A percentile compares a stretch with the other conserved stretches of the same genome.
Evolutionary conservation across 2,888 invertebrate genomes (phyloP).

Genomic region (Philhelius pedissequus): DNA sequence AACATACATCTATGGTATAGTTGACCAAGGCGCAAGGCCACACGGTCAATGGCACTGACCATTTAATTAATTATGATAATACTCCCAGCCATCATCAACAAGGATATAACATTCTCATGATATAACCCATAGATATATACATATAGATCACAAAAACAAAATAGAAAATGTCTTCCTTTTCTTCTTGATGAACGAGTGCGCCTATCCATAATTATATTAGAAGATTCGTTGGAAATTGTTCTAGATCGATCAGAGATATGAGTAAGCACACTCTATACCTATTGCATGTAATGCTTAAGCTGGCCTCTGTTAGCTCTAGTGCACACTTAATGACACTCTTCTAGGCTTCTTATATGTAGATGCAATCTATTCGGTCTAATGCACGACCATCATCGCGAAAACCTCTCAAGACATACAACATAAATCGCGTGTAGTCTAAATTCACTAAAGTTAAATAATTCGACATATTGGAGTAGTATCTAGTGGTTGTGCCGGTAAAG

Average conservation of each 20-base stretch:
- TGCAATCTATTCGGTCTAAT: constrained; percentile 58
- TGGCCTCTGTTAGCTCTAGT: constrained; percentile 42
- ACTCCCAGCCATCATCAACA: constrained; percentile 25
- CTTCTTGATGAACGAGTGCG: constrained; percentile 21
- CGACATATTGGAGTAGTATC: constrained; percentile 52
- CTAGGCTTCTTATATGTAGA: constrained; percentile 41
- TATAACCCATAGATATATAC: background rate
- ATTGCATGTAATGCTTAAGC: background rate
- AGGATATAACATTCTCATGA: constrained; percentile 47
- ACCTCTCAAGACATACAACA: constrained; percentile 41
- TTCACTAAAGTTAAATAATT: constrained; percentile 64
- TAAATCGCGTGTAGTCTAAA: constrained; percentile 58
- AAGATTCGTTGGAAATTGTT: constrained; percentile 66
- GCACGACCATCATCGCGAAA: constrained; percentile 58
- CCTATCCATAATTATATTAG: constrained; percentile 51
- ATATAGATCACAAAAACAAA: background rate
- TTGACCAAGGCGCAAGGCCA: background rate
- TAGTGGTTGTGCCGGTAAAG: background rate
- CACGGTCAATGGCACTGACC: constrained; percentile 50
- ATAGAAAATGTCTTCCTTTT: constrained; percentile 35
- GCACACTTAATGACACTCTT: constrained; percentile 67
- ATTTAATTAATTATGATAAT: constrained; percentile 56
- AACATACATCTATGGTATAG: background rate
- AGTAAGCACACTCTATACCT: background rate
- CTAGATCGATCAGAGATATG: constrained; percentile 63